phyloP scores from a whole-genome alignment of 1,140 invertebrate species.

The Ooceraea biroi region DNA sequence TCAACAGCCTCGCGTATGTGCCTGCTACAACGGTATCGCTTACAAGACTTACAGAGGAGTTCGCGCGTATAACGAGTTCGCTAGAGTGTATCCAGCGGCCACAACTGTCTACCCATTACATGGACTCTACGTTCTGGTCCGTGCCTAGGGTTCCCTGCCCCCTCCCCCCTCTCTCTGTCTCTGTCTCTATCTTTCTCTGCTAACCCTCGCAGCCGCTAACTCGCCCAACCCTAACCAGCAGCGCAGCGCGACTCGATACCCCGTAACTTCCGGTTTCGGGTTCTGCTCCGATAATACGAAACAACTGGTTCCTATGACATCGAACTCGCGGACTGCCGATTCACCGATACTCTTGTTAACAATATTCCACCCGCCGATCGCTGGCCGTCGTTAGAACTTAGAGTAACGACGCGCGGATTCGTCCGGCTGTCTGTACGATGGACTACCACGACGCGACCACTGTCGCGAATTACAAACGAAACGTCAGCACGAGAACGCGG shows the following conservation, averaged over 20 bases:
- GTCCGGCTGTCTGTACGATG: background rate
- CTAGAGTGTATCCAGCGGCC: constrained; percentile 73
- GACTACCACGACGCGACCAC: background rate
- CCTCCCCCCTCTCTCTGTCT: background rate
- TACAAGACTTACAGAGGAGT: constrained; percentile 78
- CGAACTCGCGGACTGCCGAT: constrained; percentile 63
- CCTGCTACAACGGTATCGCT: constrained; percentile 80
- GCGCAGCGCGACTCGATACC: constrained; percentile 63
- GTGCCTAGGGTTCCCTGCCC: constrained; percentile 21
- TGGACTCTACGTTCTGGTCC: constrained; percentile 31
- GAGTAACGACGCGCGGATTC: constrained; percentile 7
- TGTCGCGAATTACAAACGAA: constrained; percentile 45
- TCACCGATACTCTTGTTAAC: constrained; percentile 68
- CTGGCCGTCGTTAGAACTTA: constrained; percentile 52
- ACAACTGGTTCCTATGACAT: constrained; percentile 70
- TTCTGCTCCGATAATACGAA: constrained; percentile 57
- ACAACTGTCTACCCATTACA: constrained; percentile 73
- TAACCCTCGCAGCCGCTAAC: constrained; percentile 47
- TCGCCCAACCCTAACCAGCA: constrained; percentile 49
- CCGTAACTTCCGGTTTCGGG: constrained; percentile 72
- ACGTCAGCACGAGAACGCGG: constrained; percentile 44
- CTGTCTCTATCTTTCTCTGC: background rate
- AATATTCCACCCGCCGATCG: constrained; percentile 49
- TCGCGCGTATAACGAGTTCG: constrained; percentile 76
- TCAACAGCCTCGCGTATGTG: constrained; percentile 40